Evolutionary conservation across 2,113 vertebrate species (phyloP), one percentile per base, ranked within the genome.

Genomic region (Paralichthys olivaceus): DNA sequence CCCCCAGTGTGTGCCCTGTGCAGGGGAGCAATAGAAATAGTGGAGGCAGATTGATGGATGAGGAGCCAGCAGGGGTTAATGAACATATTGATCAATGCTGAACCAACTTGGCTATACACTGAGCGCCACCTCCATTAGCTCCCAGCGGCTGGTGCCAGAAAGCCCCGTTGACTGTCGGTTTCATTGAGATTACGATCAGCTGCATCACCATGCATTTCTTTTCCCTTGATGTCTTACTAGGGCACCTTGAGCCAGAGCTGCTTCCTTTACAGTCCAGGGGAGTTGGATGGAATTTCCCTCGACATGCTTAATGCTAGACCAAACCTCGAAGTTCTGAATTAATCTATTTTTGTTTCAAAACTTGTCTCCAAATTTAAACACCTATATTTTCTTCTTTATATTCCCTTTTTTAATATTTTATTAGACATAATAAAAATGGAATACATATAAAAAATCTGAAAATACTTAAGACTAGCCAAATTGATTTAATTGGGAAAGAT

Each of bases 41-140:
- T 37, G 59, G 66, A 75, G 85, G 77, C 82, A 66, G 60, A 9
- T 85, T 87, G 90, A 93, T 91, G 87, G 85, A 91, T 90, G 88
- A 83, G 85, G 81, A 84, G 85, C 80, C 83, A 66, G 85, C 75
- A 45, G 80, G 83, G 88, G 89, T 91, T 91, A 91, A 93, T 89
- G 81, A 91, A 91, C 85, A 87, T 32, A 5, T 62, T 64, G 79
- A 82, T 87, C 68, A 40, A 91, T 89, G 83, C 72, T 65, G 75
- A 77, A 73, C 76, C 68, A 71, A 69, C 75, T 53, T 51, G 49
- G 72, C 79, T 71, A 67, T 74, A 77, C 7, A 69, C 32, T 59
- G 61, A 84, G 66, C 49, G 20, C 62, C 72, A 72, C 80, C 69
- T 81, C 81, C 60, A 89, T 87, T 83, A 80, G 69, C 82, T 79